Percentiles rank a stretch among this genome's conserved stretches.
Evolutionary conservation across 2,797 vertebrate genomes (phyloP).

Genomic region (Nannoperca obscura): DNA sequence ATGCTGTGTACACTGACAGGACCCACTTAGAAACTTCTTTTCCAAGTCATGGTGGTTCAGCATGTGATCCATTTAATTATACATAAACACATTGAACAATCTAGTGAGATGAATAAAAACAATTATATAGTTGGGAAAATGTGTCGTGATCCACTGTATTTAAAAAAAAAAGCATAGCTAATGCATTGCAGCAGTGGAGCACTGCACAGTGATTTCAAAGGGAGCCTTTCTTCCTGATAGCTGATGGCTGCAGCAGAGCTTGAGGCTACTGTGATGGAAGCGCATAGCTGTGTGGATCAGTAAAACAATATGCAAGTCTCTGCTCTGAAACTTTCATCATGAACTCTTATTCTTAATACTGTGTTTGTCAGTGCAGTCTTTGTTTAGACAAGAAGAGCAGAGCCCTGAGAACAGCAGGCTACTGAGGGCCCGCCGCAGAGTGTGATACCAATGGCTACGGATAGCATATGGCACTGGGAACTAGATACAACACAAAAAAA

Average conservation of each 20-base stretch:
- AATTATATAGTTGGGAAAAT: not conserved
- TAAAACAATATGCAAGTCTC: constrained; percentile 55
- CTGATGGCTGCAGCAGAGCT: constrained; percentile 22
- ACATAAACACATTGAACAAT: not conserved
- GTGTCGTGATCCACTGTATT: not conserved
- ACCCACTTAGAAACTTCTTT: not conserved
- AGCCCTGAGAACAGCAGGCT: constrained; percentile 82
- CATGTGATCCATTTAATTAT: not conserved
- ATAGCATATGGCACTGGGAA: constrained; percentile 79
- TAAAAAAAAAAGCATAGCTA: not conserved
- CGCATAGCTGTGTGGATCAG: constrained; percentile 45
- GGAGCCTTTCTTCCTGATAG: not conserved
- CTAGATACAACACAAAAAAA: constrained; percentile 81
- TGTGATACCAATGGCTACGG: constrained; percentile 66
- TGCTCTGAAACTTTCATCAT: constrained; percentile 60
- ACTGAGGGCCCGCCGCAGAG: constrained; percentile 70
- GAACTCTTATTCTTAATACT: constrained; percentile 45
- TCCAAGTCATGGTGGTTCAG: not conserved
- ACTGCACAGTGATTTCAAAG: constrained; percentile 24
- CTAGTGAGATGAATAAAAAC: not conserved
- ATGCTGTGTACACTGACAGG: not conserved
- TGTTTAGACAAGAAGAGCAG: constrained; percentile 76
- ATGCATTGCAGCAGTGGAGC: constrained; percentile 5
- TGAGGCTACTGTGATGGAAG: constrained; percentile 19
- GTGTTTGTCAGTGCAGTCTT: constrained; percentile 73